These are phyloP conservation scores for Callyntrura guangdongensis DNA, from an alignment of 2,888 invertebrate genomes.

Conservation along the genomic window DNA sequence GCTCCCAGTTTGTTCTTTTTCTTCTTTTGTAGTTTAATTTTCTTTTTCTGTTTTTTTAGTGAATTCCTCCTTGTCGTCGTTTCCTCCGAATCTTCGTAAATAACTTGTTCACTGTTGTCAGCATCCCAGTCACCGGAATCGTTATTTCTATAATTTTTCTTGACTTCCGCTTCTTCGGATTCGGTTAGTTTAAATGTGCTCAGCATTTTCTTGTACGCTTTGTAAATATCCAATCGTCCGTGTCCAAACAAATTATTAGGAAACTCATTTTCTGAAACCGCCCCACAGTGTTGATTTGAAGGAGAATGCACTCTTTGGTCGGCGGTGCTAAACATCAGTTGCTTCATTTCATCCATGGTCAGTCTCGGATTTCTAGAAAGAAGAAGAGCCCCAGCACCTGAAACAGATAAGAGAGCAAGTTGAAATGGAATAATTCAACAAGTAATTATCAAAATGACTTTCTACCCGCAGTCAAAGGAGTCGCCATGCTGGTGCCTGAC, in stretches of 20 bases:
- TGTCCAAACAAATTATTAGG: conserved; percentile 68
- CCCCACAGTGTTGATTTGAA: conserved; percentile 30
- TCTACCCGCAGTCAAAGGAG: conserved; percentile 52
- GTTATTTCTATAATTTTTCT: neutral
- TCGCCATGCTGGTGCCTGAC: conserved; percentile 73
- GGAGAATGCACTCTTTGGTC: neutral
- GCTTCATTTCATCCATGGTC: conserved; percentile 45
- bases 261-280: conserved; percentile 19
- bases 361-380: conserved; percentile 63
- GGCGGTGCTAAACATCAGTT: conserved; percentile 47
- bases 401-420: conserved; percentile 11
- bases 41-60: too few relatives aligned
- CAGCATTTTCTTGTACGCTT: conserved; percentile 62
- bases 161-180: neutral
- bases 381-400: conserved; percentile 69
- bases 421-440: neutral
- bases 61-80: neutral
- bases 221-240: conserved; percentile 58
- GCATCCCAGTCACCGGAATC: neutral
- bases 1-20: too few relatives aligned
- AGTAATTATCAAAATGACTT: neutral
- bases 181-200: neutral
- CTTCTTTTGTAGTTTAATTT: too few relatives aligned
- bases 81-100: neutral
- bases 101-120: neutral